phyloP scores from a whole-genome alignment of 2,888 invertebrate species.

The Phasia obesa region DNA sequence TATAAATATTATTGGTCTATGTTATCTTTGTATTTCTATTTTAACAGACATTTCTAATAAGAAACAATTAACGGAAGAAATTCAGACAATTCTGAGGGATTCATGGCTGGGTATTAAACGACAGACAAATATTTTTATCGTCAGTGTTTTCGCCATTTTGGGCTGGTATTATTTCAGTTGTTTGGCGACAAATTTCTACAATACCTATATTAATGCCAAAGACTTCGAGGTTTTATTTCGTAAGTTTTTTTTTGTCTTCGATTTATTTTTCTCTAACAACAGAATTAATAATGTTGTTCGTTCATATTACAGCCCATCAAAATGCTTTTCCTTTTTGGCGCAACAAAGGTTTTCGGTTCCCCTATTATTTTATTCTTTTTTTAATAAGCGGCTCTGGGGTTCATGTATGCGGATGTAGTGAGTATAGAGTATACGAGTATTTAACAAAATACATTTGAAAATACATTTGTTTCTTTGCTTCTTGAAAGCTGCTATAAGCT shows the following conservation, averaged over 20 bases:
- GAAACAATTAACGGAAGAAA: conserved; percentile 36
- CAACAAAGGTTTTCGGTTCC: conserved; percentile 42
- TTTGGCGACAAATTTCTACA: conserved; percentile 37
- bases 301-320: conserved; percentile 45
- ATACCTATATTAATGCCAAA: conserved; percentile 31
- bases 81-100: conserved; percentile 39
- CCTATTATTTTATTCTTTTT: conserved; percentile 50
- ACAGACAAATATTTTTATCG: conserved; percentile 40
- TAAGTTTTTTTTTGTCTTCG: conserved; percentile 14
- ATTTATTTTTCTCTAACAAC: not conserved
- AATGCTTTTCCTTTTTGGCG: conserved; percentile 48
- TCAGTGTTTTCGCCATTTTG: conserved; percentile 7
- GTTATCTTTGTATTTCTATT: no score
- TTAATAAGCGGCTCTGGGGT: conserved; percentile 21
- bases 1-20: no score
- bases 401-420: conserved; percentile 39
- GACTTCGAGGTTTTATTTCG: conserved; percentile 50
- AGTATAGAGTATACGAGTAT: not conserved
- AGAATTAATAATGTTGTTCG: not conserved
- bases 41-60: conserved; percentile 47
- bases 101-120: conserved; percentile 58
- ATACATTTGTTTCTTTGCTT: not conserved
- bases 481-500: conserved; percentile 46
- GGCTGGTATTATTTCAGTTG: conserved; percentile 40
- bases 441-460: no score